Evolutionary conservation across 2,113 vertebrate species (phyloP), one percentile per base, ranked within the genome.

Genomic region (Cyanoramphus novaezelandiae): DNA sequence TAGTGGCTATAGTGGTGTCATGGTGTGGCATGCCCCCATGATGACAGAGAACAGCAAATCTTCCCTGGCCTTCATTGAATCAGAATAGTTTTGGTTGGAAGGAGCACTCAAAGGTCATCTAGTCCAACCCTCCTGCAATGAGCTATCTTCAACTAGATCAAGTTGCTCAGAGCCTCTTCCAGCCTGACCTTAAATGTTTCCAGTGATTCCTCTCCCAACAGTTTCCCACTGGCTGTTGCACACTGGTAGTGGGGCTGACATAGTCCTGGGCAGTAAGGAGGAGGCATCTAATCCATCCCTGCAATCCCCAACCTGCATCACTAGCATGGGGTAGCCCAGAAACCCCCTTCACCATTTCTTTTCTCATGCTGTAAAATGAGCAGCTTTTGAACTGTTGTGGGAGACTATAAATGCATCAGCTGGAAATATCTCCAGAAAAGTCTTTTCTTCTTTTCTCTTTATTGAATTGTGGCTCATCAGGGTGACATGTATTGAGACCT

Each of bases 221-320:
- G 24, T 39, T 82, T 81, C 28, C 29, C 24, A n/a, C 15, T 0
- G 1, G 17, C 11, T 9, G 5, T 11, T 83, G 24, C 14, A n/a
- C 17, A 20, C 47, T 29, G 53, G 13, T 29, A 55, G 2, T n/a
- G 31, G 27, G 44, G 11, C 37, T 77, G 53, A 31, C 0, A 0
- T 83, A 43, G 9, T 29, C 91, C 74, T 75, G 60, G 23, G 33
- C 20, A 53, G 31, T 37, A 67, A 94, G 16, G 17, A 87, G n/a
- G 7, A 82, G 41, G 9, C 17, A 64, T 60, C 31, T 57, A 24
- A 71, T 50, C 16, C 47, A 69, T 33, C 25, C 23, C 31, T 72
- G 24, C 37, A 79, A 68, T 29, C 1, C 4, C 6, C 7, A 4
- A 3, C 19, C n/a, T 17, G 5, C 17, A 14, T 46, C 5, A 3